phyloP scores from a whole-genome alignment of 2,113 vertebrate species.

The Mirza zaza region DNA sequence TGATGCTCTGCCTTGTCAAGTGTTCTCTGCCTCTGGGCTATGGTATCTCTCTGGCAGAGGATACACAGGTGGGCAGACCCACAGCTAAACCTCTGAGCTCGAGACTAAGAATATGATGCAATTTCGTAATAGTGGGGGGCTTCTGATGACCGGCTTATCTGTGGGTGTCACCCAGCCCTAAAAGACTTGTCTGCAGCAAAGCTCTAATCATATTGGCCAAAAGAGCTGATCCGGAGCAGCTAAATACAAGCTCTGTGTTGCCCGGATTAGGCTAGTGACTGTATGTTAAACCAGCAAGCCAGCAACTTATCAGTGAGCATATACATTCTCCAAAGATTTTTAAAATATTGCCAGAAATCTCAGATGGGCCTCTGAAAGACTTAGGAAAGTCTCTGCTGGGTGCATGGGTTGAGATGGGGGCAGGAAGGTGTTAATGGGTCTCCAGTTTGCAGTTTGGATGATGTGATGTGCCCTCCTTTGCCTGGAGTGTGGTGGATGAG shows the following conservation, averaged over 20 bases:
- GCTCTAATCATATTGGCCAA: slow-evolving; percentile 15
- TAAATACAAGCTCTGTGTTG: neutral
- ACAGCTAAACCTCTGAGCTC: neutral
- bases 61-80: neutral
- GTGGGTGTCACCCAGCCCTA: slow-evolving; percentile 33
- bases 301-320: neutral
- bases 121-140: slow-evolving; percentile 16
- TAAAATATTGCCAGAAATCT: neutral
- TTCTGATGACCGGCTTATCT: neutral
- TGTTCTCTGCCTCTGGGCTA: neutral
- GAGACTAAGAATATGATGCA: neutral
- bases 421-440: neutral
- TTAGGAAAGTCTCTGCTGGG: neutral
- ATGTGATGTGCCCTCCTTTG: neutral
- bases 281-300: neutral
- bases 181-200: slow-evolving; percentile 8
- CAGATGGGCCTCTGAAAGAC: neutral
- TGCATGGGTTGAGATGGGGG: neutral
- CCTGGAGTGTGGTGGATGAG: neutral
- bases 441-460: neutral
- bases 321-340: neutral
- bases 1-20: neutral
- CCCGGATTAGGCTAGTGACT: neutral
- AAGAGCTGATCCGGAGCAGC: neutral
- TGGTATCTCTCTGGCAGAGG: neutral